These are phyloP conservation scores for Dromaius novaehollandiae DNA, from an alignment of 2,113 vertebrate species.

Conservation along the genomic window DNA sequence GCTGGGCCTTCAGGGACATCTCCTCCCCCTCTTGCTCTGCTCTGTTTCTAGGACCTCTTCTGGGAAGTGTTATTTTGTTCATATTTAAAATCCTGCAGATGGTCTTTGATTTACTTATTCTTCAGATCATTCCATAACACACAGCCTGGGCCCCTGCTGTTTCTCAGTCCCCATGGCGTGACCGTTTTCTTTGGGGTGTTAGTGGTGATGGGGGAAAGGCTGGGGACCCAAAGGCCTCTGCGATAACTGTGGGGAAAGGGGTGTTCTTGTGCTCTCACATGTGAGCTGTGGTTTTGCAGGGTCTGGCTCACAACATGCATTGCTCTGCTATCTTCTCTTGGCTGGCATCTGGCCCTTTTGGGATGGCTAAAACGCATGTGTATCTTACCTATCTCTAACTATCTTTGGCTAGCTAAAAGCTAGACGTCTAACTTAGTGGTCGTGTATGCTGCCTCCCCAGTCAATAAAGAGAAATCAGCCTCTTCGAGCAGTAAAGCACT, in stretches of 20 bases:
- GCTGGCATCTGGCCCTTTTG: not conserved
- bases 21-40: not conserved
- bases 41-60: not conserved
- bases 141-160: not conserved
- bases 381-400: not conserved
- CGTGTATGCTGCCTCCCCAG: not conserved
- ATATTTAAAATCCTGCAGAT: not conserved
- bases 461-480: not conserved
- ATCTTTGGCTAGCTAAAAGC: not conserved
- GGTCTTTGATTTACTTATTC: not conserved
- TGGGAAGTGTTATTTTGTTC: conserved; percentile 7
- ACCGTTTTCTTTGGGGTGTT: not conserved
- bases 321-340: not conserved
- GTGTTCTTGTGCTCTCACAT: not conserved
- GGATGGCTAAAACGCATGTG: not conserved
- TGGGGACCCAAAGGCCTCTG: not conserved
- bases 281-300: not conserved
- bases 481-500: not conserved
- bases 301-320: not conserved
- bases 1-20: not conserved
- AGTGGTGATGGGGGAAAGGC: not conserved
- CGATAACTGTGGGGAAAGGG: fast-evolving
- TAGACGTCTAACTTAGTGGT: not conserved
- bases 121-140: not conserved
- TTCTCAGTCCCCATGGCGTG: not conserved